Base-by-base conservation (phyloP, 1,140 invertebrate species). In the Amphibalanus amphitrite region DNA sequence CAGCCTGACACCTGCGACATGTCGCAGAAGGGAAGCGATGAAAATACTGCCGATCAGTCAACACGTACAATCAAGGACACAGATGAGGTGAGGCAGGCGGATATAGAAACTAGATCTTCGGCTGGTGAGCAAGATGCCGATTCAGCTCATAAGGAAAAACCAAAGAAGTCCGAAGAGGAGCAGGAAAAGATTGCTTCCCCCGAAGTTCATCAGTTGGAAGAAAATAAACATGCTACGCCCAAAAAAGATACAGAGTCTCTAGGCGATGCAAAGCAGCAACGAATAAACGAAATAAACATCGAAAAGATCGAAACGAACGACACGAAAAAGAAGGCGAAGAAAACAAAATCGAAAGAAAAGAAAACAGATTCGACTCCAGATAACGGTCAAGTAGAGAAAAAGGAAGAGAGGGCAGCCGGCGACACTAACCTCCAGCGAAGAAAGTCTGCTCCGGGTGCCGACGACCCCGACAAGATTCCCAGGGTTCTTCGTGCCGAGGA, bases 311-410 rank as follows among this genome's bases (percentile, higher is more conserved):
- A 73, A 71, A 70, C 68, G 69, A 69, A 69, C 59, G 28, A 72
- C 15, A 71, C 64, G 25, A 70, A 74, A 25, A 70, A 76, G 38
- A 71, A 72, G 29, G 69, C 69, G 64, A 65, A 69, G 26, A 8
- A 68, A 70, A 71, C 30, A 65, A 71, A 71, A 68, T 29, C 69
- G 30, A 67, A 69, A 65, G 33, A 72, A 71, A 72, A 30, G 67
- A n/a, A 71, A 68, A 17, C 67, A 73, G 70, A 38, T 6, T 15
- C 33, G 15, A 6, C 33, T 15, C 33, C 33, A 38, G 33, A 71
- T 47, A 72, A 74, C 71, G 67, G 73, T 72, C 38, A 76, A 73
- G 69, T 67, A 68, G 72, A 72, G 65, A 73, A 59, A 15, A 68
- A 68, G 68, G 73, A 69, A 67, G 59, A 74, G 29, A 69, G 71